Evolutionary conservation across 2,797 vertebrate species (phyloP).

Genomic region (Pteronotus mesoamericanus): DNA sequence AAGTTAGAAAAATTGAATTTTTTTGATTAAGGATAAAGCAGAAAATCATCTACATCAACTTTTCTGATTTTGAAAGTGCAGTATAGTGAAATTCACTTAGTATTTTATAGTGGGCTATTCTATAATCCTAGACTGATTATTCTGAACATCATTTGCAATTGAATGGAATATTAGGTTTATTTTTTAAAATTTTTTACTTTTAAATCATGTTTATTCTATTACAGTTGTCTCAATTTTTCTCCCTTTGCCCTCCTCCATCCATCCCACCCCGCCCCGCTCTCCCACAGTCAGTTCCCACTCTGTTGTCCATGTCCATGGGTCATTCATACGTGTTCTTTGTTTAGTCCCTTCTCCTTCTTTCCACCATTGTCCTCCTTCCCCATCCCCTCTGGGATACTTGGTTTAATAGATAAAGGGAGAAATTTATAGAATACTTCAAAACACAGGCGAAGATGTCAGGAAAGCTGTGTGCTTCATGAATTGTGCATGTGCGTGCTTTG

Average conservation of each 20-base stretch:
- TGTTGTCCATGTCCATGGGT: no score
- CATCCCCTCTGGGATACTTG: no score
- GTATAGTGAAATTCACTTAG: not conserved
- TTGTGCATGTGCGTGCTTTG: not conserved
- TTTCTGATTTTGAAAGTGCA: not conserved
- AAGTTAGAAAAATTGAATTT: not conserved
- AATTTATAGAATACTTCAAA: not conserved
- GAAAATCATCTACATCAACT: not conserved
- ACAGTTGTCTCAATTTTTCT: no score
- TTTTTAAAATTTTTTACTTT: no score
- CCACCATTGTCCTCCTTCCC: no score
- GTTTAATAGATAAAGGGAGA: not conserved
- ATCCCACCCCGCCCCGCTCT: no score
- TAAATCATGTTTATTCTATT: no score
- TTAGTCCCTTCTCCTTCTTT: no score
- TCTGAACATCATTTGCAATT: not conserved
- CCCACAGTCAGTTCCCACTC: no score
- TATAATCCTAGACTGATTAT: not conserved
- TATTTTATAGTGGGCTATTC: not conserved
- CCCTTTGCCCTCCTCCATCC: no score
- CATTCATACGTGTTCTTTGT: no score
- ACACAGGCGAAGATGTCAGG: not conserved
- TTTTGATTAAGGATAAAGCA: not conserved
- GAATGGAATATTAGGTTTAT: not conserved
- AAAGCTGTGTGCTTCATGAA: not conserved